Base-by-base conservation (phyloP, 2,113 vertebrate species). In the Meles meles region DNA sequence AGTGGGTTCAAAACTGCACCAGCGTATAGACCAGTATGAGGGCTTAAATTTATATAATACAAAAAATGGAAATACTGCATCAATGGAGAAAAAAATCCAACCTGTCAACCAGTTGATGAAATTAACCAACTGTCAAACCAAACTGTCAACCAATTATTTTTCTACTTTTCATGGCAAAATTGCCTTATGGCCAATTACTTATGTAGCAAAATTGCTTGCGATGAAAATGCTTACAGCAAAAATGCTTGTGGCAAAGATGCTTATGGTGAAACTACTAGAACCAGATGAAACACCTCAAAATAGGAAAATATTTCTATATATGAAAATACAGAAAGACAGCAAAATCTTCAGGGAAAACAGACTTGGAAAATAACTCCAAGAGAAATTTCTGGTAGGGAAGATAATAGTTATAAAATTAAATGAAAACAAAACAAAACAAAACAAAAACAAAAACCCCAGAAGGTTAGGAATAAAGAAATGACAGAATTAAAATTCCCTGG, bases 201-300 rank as follows among this genome's bases (percentile, higher is more conserved):
- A 49, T 20, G 15, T 31, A 31, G 74, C 44, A 77, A 77, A 77
- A 77, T 49, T 77, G 15, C 49, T 77, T 77, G 42, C 27, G 7
- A 15, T 47, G 11, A 44, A 77, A 77, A 47, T 31, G 74, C 27
- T 77, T 77, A 18, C 27, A 47, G 42, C 27, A 77, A 77, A 77
- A 77, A 77, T 77, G 14, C 27, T 49, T 79, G 47, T 21, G 47
- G 47, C 47, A 79, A 79, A 79, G 9, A 79, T 79, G 31, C 5
- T 79, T 79, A 79, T 21, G 47, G 76, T 52, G 17, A 79, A n/a
- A 79, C 76, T 52, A 79, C 47, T n/a, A 79, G 31, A 79, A 79
- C 47, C 29, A 79, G 18, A 91, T 91, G 39, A 87, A 90, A 72
- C 34, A 96, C 59, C 34, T 95, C 49, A 96, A 96, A 91, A 90